Evolutionary conservation across 2,888 invertebrate species (phyloP).

Genomic region (Drosophila tripunctata): DNA sequence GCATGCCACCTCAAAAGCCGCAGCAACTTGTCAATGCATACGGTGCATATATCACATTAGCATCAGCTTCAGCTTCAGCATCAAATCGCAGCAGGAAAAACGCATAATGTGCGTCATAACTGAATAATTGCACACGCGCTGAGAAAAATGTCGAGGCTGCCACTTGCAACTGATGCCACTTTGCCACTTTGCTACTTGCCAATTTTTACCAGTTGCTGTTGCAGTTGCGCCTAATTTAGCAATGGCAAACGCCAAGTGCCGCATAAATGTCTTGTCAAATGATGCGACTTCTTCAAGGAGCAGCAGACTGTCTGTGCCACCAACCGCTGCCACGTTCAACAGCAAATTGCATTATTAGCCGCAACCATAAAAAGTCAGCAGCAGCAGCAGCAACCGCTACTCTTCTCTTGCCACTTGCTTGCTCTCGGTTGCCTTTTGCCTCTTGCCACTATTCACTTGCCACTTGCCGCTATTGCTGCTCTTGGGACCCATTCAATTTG

Average conservation of each 20-base stretch:
- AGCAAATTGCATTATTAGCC: slow-evolving; percentile 78
- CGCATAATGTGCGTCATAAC: slow-evolving; percentile 73
- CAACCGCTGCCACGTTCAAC: slow-evolving; percentile 40
- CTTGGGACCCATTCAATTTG: slow-evolving; percentile 68
- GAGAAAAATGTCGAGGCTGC: slow-evolving; percentile 23
- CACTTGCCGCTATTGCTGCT: slow-evolving; percentile 4
- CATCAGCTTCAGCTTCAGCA: slow-evolving; percentile 23
- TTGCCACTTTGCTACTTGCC: slow-evolving; percentile 25
- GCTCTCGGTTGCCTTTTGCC: slow-evolving; percentile 5
- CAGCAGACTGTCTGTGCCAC: slow-evolving; percentile 13
- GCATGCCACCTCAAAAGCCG: slow-evolving; percentile 36
- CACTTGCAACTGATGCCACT: slow-evolving; percentile 43
- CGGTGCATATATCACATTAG: slow-evolving; percentile 58
- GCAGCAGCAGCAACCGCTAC: slow-evolving; percentile 26
- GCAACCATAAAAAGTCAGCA: slow-evolving; percentile 68
- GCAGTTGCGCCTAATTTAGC: slow-evolving; percentile 75
- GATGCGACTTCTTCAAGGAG: slow-evolving; percentile 71
- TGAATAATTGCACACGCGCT: slow-evolving; percentile 64
- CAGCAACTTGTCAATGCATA: slow-evolving; percentile 47
- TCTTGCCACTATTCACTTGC: not conserved
- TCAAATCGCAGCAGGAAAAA: slow-evolving; percentile 19
- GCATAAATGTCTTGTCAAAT: slow-evolving; percentile 79
- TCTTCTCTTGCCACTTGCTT: slow-evolving; percentile 6
- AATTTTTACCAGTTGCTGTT: slow-evolving; percentile 25
- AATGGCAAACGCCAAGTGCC: slow-evolving; percentile 76